Base-by-base conservation (phyloP, 1,140 invertebrate species). In the Drosophila willistoni region DNA sequence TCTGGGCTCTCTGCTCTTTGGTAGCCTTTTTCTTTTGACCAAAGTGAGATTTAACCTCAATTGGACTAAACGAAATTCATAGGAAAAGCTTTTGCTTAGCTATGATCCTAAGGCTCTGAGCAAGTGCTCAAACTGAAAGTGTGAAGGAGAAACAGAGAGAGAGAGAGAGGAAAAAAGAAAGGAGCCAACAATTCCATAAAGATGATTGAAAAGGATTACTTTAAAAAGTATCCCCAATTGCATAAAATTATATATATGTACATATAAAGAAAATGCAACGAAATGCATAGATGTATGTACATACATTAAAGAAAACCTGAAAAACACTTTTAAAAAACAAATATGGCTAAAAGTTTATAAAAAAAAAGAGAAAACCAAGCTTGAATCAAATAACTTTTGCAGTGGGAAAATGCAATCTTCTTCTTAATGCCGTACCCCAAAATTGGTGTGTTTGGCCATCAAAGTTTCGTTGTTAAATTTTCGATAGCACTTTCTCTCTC, bases 41-140 rank as follows among this genome's bases (percentile, higher is more conserved):
- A 22, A 51, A 51, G 44, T 51, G 44, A 51, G 44, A 51, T 51
- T 51, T 51, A 51, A 51, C 44, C 44, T 51, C 44, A 51, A 51
- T 51, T 51, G 44, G 44, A 51, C 44, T 51, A 51, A 51, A 51
- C 44, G 44, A 22, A 51, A 51, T 51, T 19, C 44, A 51, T 51
- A 51, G 44, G 17, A 51, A 51, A 51, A 51, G 44, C 44, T 22
- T 51, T 51, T 19, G 44, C 44, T 3, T 22, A 22, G 44, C 44
- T 22, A 51, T 51, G 44, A 51, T 51, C 44, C 44, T 22, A 12
- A 51, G 44, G 44, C 44, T 51, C 44, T 51, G 19, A 51, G 44
- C 44, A 51, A 51, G 44, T 51, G 44, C 44, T 51, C 19, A 51
- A 47, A 10, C 14, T 47, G 0, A 51, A 19, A 22, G 17, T 7